Evolutionary conservation across 1,140 invertebrate genomes (phyloP).

Genomic region (Lasioglossum albipes): DNA sequence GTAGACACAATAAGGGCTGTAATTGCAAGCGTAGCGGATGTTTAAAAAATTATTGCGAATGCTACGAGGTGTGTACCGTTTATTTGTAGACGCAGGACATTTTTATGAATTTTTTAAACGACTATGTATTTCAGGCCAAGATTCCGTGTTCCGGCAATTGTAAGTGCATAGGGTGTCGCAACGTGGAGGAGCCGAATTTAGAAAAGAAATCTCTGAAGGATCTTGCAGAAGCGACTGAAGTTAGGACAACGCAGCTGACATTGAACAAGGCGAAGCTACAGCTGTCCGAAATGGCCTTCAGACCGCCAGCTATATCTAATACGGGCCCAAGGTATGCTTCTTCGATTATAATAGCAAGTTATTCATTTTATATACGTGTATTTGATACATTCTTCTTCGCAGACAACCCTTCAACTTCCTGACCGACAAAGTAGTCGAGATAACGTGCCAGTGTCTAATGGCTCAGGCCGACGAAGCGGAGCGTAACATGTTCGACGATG

Average conservation of each 20-base stretch:
- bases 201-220: slow-evolving; percentile 86
- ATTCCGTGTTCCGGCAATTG: slow-evolving; percentile 98
- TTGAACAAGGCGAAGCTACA: too few species aligned
- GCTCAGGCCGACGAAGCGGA: slow-evolving; percentile 94
- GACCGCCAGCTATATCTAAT: slow-evolving; percentile 76
- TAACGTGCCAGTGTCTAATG: slow-evolving; percentile 96
- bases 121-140: slow-evolving; percentile 88
- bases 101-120: slow-evolving; percentile 1
- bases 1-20: slow-evolving; percentile 98
- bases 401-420: slow-evolving; percentile 94
- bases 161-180: slow-evolving; percentile 98
- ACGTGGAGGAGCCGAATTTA: slow-evolving; percentile 88
- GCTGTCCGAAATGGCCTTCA: slow-evolving; percentile 81
- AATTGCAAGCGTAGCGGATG: slow-evolving; percentile 99
- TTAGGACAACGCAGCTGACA: slow-evolving; percentile 83
- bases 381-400: slow-evolving; percentile 52
- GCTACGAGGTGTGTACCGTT: slow-evolving; percentile 90
- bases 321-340: slow-evolving; percentile 73
- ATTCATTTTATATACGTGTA: background rate
- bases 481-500: slow-evolving; percentile 83
- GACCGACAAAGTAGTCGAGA: slow-evolving; percentile 96
- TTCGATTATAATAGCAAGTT: too few species aligned
- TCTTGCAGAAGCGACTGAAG: slow-evolving; percentile 85
- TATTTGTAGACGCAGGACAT: background rate
- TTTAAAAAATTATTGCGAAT: slow-evolving; percentile 99